Conservation (phyloP, 2,113 vertebrate genomes). For the Phalacrocorax aristotelis region DNA sequence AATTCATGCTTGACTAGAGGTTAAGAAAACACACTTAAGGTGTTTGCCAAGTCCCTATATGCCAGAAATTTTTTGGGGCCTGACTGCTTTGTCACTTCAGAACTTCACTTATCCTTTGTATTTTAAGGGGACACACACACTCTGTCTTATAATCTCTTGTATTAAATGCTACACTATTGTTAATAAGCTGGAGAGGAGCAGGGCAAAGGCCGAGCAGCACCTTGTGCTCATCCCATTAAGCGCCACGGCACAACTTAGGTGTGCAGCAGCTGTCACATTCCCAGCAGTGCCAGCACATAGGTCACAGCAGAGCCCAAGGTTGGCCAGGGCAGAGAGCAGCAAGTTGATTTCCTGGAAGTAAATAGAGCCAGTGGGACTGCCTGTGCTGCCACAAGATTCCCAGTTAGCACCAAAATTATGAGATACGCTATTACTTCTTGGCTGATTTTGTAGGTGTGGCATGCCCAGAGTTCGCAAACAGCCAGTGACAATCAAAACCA, state of each 20-base stretch:
- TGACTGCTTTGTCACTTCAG: neutral
- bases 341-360: neutral
- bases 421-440: neutral
- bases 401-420: neutral
- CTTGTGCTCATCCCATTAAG: fast-evolving
- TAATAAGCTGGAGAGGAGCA: neutral
- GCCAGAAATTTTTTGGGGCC: no score
- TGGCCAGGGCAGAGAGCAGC: neutral
- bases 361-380: neutral
- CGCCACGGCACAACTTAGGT: fast-evolving
- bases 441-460: neutral
- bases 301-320: neutral
- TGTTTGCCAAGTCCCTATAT: neutral
- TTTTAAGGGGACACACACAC: neutral
- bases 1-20: neutral
- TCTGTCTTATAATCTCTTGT: neutral
- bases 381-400: neutral
- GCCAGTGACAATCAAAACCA: neutral
- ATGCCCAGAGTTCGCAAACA: neutral
- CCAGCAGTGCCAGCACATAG: fast-evolving
- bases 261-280: neutral
- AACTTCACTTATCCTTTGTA: neutral
- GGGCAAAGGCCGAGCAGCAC: neutral
- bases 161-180: neutral
- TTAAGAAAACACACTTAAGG: neutral